Conservation (phyloP, 2,797 vertebrate species). For the Selene dorsalis region DNA sequence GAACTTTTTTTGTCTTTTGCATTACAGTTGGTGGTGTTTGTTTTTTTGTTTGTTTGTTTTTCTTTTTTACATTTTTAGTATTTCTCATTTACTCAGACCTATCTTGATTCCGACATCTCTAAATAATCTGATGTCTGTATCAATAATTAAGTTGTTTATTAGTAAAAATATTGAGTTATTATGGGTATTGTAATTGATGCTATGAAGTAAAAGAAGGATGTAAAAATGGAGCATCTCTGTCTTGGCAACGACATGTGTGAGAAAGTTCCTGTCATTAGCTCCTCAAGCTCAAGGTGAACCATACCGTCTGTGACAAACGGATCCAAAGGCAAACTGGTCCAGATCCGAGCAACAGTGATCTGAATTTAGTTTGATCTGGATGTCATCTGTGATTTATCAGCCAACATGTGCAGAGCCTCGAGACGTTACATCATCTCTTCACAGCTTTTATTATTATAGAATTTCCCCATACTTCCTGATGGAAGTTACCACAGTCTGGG, state of each 20-base stretch:
- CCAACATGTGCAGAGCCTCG: not conserved
- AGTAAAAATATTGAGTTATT: not conserved
- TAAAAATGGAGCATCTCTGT: not conserved
- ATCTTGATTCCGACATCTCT: not conserved
- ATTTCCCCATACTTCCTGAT: no score
- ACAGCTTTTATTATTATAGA: not conserved
- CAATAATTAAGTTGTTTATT: not conserved
- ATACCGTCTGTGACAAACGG: not conserved
- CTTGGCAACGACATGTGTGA: not conserved
- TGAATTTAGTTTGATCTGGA: not conserved
- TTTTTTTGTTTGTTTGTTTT: no score
- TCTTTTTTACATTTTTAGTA: no score
- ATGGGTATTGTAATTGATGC: no score
- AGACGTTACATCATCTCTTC: not conserved
- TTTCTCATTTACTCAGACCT: no score
- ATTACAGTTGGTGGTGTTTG: no score
- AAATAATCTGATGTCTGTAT: not conserved
- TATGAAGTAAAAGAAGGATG: no score
- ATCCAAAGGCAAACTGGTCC: not conserved
- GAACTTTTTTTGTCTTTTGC: no score
- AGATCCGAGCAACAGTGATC: not conserved
- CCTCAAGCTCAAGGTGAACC: not conserved
- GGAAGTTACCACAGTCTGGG: no score
- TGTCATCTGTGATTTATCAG: not conserved
- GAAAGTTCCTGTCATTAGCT: not conserved